A percentile compares a stretch with the other conserved stretches of the same genome.
These are phyloP conservation scores for Aurelia sp. DNA, from an alignment of 30 jellyfish, hydroid and myxozoan species.

Conservation along the genomic window DNA sequence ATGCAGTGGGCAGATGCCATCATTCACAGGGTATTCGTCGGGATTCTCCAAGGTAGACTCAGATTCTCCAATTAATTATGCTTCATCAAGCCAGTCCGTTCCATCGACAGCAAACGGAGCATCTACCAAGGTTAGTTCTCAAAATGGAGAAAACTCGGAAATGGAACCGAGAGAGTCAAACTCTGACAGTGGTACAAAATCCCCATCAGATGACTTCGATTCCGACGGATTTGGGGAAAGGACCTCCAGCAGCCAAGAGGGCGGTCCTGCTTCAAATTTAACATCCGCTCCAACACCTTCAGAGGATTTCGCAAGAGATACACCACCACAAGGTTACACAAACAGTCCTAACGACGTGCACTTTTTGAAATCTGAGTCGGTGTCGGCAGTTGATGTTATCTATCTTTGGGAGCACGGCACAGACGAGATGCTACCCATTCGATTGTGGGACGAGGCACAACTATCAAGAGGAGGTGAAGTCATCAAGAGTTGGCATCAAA, in stretches of 20 bases:
- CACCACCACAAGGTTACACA: too few relatives aligned
- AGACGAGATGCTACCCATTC: conserved; percentile 81
- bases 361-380: conserved; percentile 15
- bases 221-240: conserved; percentile 26
- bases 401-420: conserved; percentile 91
- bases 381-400: conserved; percentile 80
- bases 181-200: conserved; percentile 41
- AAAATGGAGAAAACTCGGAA: conserved; percentile 25
- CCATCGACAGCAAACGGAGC: too few relatives aligned
- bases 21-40: too few relatives aligned
- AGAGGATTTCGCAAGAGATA: too few relatives aligned
- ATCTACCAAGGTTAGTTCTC: conserved; percentile 13
- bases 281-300: not conserved
- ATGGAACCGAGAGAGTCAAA: conserved; percentile 29
- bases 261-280: conserved; percentile 22
- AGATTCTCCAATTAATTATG: too few relatives aligned
- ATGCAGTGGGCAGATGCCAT: too few relatives aligned
- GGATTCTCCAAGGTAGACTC: too few relatives aligned
- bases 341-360: too few relatives aligned
- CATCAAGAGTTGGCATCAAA: conserved; percentile 68
- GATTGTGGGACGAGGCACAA: conserved; percentile 65
- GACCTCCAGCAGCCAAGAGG: conserved; percentile 23
- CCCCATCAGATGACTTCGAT: conserved; percentile 33
- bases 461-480: conserved; percentile 58
- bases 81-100: too few relatives aligned